These are phyloP conservation scores for Rhagonycha fulva DNA, from an alignment of 2,888 invertebrate genomes.

Conservation along the genomic window DNA sequence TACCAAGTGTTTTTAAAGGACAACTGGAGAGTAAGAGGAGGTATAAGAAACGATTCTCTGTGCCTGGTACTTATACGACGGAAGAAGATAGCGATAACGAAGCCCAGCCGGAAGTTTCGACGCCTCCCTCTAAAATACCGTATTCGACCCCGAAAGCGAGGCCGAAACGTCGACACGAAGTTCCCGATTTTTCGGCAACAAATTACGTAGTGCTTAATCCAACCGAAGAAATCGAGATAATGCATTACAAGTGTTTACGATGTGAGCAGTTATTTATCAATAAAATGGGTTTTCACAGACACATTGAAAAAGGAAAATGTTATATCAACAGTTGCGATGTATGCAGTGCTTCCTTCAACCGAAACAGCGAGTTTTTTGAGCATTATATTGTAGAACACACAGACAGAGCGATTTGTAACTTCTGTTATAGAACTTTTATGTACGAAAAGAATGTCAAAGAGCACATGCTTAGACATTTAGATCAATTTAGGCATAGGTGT, in stretches of 20 bases:
- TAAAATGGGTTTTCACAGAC: conserved; percentile 52
- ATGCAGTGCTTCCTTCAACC: conserved; percentile 47
- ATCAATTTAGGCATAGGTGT: conserved; percentile 53
- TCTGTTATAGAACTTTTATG: conserved; percentile 54
- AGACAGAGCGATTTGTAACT: conserved; percentile 53
- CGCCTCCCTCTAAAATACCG: conserved; percentile 24
- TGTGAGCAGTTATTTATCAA: conserved; percentile 54
- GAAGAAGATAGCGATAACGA: conserved; percentile 28
- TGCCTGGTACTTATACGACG: neutral
- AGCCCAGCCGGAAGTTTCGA: conserved; percentile 18
- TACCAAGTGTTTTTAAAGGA: conserved; percentile 43
- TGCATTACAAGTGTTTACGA: conserved; percentile 51
- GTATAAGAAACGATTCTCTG: conserved; percentile 28
- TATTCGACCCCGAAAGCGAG: conserved; percentile 36
- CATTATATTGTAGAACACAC: conserved; percentile 50
- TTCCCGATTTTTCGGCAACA: conserved; percentile 52
- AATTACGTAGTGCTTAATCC: conserved; percentile 47
- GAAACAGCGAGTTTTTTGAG: conserved; percentile 50
- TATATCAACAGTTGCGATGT: conserved; percentile 53
- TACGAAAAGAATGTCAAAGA: conserved; percentile 55
- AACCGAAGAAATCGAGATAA: conserved; percentile 48
- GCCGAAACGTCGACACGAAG: conserved; percentile 45
- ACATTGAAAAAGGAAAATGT: conserved; percentile 54
- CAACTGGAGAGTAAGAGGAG: conserved; percentile 33
- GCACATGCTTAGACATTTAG: conserved; percentile 53